Conservation (phyloP, 2,113 vertebrate species). For the Microtus ochrogaster region DNA sequence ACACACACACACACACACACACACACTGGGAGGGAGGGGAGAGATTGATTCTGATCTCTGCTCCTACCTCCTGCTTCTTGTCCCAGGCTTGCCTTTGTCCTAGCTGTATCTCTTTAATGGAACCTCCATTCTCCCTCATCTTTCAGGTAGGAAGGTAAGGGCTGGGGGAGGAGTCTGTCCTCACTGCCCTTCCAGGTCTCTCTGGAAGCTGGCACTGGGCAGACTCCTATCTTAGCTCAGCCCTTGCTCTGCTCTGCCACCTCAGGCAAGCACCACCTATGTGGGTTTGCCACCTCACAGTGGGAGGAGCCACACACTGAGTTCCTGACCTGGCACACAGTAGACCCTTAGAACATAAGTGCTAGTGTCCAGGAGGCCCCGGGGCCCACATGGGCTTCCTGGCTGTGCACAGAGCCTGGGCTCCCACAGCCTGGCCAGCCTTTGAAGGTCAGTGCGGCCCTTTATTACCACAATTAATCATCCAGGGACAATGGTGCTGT, state of each 20-base stretch:
- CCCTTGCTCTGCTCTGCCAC: neutral
- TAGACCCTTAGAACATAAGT: neutral
- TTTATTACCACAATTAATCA: constrained; percentile 87
- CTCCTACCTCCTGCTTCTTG: no score
- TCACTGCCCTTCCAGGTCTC: neutral
- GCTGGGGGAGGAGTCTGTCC: neutral
- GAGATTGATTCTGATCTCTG: neutral
- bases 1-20: no score
- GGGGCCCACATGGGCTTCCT: constrained; percentile 42
- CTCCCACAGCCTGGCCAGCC: constrained; percentile 73
- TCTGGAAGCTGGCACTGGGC: neutral
- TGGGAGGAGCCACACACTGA: rapidly evolving
- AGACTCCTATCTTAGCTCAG: neutral
- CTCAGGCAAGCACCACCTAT: neutral
- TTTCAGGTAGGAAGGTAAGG: rapidly evolving
- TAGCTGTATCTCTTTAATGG: rapidly evolving
- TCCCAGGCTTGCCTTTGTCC: neutral
- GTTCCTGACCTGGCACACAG: rapidly evolving
- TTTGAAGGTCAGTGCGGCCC: constrained; percentile 79
- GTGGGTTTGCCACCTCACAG: neutral
- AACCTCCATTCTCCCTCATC: neutral
- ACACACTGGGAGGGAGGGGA: no score
- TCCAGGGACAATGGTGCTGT: constrained; percentile 82
- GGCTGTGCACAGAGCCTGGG: constrained; percentile 57
- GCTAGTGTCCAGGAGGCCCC: neutral